phyloP scores from a whole-genome alignment of 2,888 invertebrate genomes.

The Orthosia gracilis region DNA sequence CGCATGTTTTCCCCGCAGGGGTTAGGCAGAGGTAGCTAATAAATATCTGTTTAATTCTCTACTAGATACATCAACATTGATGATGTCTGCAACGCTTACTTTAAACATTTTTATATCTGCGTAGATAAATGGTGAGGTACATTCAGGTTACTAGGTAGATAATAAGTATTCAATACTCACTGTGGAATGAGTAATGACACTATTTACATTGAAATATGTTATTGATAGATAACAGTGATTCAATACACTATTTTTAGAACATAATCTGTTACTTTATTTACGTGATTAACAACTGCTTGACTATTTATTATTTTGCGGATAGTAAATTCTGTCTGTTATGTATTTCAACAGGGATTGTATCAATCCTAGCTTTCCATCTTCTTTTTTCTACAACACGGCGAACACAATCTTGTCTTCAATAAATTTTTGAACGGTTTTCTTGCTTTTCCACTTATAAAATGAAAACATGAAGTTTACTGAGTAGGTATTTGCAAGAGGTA shows the following conservation, averaged over 20 bases:
- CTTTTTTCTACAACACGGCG: neutral
- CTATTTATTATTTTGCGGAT: neutral
- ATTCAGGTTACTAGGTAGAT: neutral
- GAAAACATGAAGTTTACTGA: neutral
- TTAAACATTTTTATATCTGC: neutral
- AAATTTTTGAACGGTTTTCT: neutral
- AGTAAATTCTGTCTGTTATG: neutral
- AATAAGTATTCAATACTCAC: neutral
- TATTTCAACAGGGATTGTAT: constrained; percentile 7
- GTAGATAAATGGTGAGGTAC: neutral
- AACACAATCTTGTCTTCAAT: neutral
- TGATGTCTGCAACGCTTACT: neutral
- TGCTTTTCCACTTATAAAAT: neutral
- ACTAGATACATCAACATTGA: neutral
- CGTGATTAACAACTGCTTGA: neutral
- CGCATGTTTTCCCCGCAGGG: no score
- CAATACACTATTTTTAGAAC: constrained; percentile 17
- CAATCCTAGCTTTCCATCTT: neutral
- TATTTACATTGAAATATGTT: neutral
- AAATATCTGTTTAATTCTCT: neutral
- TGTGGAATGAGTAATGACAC: neutral
- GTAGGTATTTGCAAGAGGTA: neutral
- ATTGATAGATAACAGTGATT: constrained; percentile 5
- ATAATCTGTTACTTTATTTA: neutral
- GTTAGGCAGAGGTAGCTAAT: no score